Percentiles rank a stretch among this genome's conserved stretches.
phyloP scores from a whole-genome alignment of 2,888 invertebrate species.

The Meteorus cinctellus region DNA sequence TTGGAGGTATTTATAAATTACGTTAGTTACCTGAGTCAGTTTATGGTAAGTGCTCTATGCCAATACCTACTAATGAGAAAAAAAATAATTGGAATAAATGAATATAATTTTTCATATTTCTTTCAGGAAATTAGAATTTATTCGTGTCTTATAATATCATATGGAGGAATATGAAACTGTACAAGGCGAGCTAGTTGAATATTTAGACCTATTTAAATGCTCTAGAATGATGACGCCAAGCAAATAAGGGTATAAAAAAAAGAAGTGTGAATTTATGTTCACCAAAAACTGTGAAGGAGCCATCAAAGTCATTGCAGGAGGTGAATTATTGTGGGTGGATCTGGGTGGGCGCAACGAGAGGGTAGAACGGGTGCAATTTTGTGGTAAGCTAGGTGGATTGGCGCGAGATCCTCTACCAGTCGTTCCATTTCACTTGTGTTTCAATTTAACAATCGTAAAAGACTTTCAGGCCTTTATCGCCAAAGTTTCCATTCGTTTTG shows the following conservation, averaged over 20 bases:
- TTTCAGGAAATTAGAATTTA: not conserved
- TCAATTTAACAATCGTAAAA: constrained; percentile 60
- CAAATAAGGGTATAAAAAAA: not conserved
- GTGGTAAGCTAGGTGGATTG: constrained; percentile 30
- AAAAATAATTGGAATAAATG: no score
- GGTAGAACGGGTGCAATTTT: constrained; percentile 24
- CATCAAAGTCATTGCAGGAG: constrained; percentile 18
- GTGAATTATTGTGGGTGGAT: not conserved
- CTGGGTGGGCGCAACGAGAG: not conserved
- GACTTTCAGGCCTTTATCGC: constrained; percentile 60
- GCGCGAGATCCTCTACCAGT: constrained; percentile 33
- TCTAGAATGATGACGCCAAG: not conserved
- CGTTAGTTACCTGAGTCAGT: not conserved
- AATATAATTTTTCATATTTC: not conserved
- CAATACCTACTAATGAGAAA: no score
- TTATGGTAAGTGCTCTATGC: not conserved
- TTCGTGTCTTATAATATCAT: no score
- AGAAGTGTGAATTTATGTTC: not conserved
- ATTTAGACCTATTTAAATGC: not conserved
- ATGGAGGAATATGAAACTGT: no score
- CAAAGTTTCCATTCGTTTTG: constrained; percentile 53
- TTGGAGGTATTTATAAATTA: constrained; percentile 44
- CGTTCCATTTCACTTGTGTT: constrained; percentile 59
- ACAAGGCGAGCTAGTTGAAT: no score
- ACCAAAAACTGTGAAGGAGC: not conserved